Evolutionary conservation across 2,888 invertebrate genomes (phyloP).

Genomic region (Fragum fragum): DNA sequence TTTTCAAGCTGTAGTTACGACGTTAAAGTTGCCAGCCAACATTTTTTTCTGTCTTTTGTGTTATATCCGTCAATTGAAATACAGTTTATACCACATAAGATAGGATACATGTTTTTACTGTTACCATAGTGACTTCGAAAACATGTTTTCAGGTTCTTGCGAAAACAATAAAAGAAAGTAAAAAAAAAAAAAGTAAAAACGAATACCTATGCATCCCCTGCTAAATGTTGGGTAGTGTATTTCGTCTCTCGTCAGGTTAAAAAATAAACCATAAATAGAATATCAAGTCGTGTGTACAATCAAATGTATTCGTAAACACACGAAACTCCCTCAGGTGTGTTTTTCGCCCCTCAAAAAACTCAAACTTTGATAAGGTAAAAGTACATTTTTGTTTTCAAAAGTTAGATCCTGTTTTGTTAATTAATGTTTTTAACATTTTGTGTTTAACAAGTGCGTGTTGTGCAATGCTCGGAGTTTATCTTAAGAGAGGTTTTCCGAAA

Average conservation of each 20-base stretch:
- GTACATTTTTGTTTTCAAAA: not conserved
- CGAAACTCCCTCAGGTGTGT: not conserved
- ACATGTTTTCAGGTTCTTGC: too few relatives aligned
- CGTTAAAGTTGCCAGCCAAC: too few relatives aligned
- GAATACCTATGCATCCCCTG: too few relatives aligned
- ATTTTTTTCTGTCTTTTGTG: too few relatives aligned
- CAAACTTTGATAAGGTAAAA: not conserved
- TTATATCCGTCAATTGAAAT: too few relatives aligned
- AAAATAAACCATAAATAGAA: not conserved
- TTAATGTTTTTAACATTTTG: not conserved
- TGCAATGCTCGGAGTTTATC: not conserved
- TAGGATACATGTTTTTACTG: too few relatives aligned
- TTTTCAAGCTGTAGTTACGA: too few relatives aligned
- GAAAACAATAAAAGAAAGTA: too few relatives aligned
- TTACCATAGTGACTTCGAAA: too few relatives aligned
- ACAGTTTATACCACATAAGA: too few relatives aligned
- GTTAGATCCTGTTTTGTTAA: not conserved
- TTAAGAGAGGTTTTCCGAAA: not conserved
- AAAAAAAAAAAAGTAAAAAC: too few relatives aligned
- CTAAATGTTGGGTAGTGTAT: not conserved
- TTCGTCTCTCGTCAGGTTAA: not conserved
- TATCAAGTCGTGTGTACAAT: not conserved
- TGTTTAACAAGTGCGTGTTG: not conserved
- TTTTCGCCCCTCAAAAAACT: not conserved
- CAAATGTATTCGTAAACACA: not conserved